Evolutionary conservation across 2,113 vertebrate species (phyloP).

Genomic region (Nesoenas mayeri): DNA sequence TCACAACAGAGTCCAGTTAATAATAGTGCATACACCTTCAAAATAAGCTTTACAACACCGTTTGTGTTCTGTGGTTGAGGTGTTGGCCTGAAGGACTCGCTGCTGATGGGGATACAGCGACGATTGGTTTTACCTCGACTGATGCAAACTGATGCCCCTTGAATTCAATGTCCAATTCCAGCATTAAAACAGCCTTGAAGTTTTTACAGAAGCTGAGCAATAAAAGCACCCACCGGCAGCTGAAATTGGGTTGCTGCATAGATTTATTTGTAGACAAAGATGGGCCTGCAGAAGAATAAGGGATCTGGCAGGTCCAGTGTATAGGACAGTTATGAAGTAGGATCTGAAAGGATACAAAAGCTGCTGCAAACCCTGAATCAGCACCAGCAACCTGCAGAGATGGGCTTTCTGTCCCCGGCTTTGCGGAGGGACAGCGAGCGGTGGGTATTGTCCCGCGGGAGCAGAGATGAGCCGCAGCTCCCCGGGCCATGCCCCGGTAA

Average conservation of each 20-base stretch:
- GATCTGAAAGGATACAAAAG: slow-evolving; percentile 29
- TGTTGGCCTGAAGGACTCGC: background rate
- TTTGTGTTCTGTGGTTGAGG: background rate
- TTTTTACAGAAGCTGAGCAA: background rate
- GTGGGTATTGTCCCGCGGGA: background rate
- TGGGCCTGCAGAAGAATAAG: background rate
- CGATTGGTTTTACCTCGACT: background rate
- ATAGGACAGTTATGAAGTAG: background rate
- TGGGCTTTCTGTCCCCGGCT: background rate
- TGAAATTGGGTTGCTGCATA: slow-evolving; percentile 31
- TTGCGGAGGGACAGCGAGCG: background rate
- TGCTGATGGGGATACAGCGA: background rate
- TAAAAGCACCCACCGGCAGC: background rate
- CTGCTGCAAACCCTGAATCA: background rate
- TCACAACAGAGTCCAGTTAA: background rate
- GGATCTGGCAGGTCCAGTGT: background rate
- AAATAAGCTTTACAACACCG: background rate
- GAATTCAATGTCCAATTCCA: background rate
- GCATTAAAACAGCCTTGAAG: background rate
- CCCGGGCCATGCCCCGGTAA: background rate
- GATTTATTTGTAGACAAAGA: slow-evolving; percentile 25
- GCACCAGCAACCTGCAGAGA: background rate
- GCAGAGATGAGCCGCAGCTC: background rate
- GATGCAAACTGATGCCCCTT: background rate
- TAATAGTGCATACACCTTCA: background rate